phyloP scores from a whole-genome alignment of 2,888 invertebrate species.

The Cordilura impudica region DNA sequence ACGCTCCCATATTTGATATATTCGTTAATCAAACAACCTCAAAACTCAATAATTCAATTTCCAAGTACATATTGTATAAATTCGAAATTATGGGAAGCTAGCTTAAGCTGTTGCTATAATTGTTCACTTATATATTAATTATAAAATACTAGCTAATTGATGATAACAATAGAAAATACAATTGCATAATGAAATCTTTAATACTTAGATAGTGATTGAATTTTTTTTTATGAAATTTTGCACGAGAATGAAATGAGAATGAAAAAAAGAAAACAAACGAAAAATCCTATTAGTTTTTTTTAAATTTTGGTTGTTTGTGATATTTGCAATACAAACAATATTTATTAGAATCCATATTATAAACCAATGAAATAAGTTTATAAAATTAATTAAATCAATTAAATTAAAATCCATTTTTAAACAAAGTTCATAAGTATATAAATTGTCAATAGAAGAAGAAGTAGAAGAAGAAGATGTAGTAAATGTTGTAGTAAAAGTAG shows the following conservation, averaged over 20 bases:
- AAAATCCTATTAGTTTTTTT: slow-evolving; percentile 33
- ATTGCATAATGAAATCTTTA: neutral
- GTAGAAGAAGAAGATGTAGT: slow-evolving; percentile 51
- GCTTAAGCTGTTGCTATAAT: no score
- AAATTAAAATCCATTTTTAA: slow-evolving; percentile 12
- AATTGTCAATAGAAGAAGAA: neutral
- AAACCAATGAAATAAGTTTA: slow-evolving; percentile 43
- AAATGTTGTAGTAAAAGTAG: slow-evolving; percentile 24
- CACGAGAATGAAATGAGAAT: neutral
- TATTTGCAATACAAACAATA: slow-evolving; percentile 50
- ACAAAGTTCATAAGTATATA: slow-evolving; percentile 4
- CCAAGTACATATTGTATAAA: no score
- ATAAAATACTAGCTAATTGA: neutral
- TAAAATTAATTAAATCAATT: slow-evolving; percentile 24
- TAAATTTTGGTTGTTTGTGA: slow-evolving; percentile 46
- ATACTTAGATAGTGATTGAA: neutral
- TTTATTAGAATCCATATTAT: slow-evolving; percentile 55
- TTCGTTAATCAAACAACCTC: no score
- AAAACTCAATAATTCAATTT: no score
- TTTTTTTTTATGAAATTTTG: neutral
- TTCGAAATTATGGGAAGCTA: no score
- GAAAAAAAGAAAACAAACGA: slow-evolving; percentile 23
- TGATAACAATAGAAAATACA: neutral
- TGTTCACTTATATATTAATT: no score
- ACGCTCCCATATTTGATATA: no score